Evolutionary conservation across 2,113 vertebrate species (phyloP).

Genomic region (Ammospiza nelsoni): DNA sequence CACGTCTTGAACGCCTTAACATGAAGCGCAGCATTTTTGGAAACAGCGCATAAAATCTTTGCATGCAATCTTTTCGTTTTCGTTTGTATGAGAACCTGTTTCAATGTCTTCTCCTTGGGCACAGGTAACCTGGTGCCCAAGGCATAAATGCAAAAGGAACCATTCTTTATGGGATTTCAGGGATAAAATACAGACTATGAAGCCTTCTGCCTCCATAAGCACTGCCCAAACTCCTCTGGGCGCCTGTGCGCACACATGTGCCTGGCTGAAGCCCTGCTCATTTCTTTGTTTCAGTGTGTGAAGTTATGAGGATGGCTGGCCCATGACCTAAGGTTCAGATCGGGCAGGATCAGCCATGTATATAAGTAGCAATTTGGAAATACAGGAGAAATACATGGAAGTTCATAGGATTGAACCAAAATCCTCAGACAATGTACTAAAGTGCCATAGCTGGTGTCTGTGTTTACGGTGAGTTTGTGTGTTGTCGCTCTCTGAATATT

Average conservation of each 20-base stretch:
- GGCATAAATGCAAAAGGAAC: neutral
- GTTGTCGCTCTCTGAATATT: neutral
- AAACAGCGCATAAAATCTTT: rapidly evolving
- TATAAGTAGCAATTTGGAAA: neutral
- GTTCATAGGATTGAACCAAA: neutral
- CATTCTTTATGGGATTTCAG: neutral
- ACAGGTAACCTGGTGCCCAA: neutral
- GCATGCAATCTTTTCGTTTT: too few species aligned
- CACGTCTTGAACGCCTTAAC: rapidly evolving
- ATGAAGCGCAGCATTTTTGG: neutral
- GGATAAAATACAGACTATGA: neutral
- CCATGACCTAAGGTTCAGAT: neutral
- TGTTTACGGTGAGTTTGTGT: neutral
- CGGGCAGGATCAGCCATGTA: neutral
- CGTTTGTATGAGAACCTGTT: neutral
- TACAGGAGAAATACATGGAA: neutral
- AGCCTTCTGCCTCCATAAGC: neutral
- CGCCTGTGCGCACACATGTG: neutral
- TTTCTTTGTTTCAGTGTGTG: neutral
- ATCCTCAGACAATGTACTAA: neutral
- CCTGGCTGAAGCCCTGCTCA: neutral
- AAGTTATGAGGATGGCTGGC: neutral
- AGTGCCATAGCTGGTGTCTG: neutral
- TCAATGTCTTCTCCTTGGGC: neutral
- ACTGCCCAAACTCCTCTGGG: neutral